These are phyloP conservation scores for Piscicola geometra DNA, from an alignment of 2,888 invertebrate genomes.

Conservation along the genomic window DNA sequence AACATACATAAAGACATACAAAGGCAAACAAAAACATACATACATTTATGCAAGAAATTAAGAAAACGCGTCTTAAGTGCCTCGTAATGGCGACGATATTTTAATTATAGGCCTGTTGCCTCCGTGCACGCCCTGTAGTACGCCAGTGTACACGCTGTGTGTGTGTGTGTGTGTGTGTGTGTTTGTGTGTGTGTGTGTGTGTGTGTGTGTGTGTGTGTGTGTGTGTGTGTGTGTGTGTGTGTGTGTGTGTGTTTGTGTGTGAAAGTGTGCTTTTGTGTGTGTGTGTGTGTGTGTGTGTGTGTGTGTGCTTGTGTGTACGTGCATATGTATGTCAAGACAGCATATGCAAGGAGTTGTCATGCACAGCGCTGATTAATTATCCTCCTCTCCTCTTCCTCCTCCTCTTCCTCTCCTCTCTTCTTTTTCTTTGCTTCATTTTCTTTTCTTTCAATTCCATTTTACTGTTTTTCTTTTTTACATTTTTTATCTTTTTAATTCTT, in stretches of 20 bases:
- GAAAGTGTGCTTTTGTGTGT: background rate
- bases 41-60: background rate
- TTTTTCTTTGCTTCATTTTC: background rate
- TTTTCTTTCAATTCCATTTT: background rate
- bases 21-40: background rate
- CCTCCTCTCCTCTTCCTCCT: background rate
- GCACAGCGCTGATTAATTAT: background rate
- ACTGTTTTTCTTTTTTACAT: background rate
- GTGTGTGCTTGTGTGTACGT: background rate
- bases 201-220: conserved; percentile 4
- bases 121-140: background rate
- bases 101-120: background rate
- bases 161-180: conserved; percentile 4
- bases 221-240: conserved; percentile 4
- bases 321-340: background rate
- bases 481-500: background rate
- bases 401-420: background rate
- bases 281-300: background rate
- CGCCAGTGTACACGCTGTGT: background rate
- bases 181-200: background rate
- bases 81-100: background rate
- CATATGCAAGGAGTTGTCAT: background rate
- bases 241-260: background rate
- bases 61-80: background rate
- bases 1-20: background rate